Evolutionary conservation across 2,888 invertebrate genomes (phyloP), one percentile per base, ranked within the genome.

Genomic region (Luperina nickerlii): DNA sequence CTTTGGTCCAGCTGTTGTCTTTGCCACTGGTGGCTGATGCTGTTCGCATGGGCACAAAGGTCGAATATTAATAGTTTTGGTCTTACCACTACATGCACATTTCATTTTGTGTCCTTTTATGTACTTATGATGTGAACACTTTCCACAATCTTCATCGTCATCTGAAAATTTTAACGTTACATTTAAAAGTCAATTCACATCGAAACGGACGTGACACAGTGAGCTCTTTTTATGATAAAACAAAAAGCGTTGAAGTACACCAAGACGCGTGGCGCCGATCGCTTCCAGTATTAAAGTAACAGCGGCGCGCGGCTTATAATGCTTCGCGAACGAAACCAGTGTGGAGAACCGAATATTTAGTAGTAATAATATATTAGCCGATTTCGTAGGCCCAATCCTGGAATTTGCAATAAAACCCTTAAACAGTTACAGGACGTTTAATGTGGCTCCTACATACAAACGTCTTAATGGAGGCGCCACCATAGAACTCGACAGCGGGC

Each of bases 1-100:
- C 66, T 75, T 88, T 24, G 89, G 79, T 48, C 87, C 87, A 51
- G 65, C 2, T 32, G 32, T 38, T 13, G 65, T 13, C 13, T 66
- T 62, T 8, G 89, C 75, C 5, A 87, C 66, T 20, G 82, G 72
- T 13, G 67, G 74, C 54, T 63, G 77, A 38, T 72, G 48, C 0
- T 38, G 42, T 71, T 87, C 79, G 4, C 87, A 88, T 48, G 87
- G 87, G 18, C 87, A 88, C 9, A 78, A 72, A 48, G 70, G 32
- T 20, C 63, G 27, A 15, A 74, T 54, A 7, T 62, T 88, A 13
- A 77, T 57, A 18, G 1, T 57, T 74, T 48, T 87, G 27, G 65
- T 77, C 54, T 75, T 88, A 60, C 84, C 88, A 66, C 63, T 79
- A 57, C 87, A 87, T 27, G 62, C 13, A 67, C 85, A 87, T 66